Evolutionary conservation across 1,140 invertebrate species (phyloP), one percentile per base, ranked within the genome.

Genomic region (Hypothenemus hampei): DNA sequence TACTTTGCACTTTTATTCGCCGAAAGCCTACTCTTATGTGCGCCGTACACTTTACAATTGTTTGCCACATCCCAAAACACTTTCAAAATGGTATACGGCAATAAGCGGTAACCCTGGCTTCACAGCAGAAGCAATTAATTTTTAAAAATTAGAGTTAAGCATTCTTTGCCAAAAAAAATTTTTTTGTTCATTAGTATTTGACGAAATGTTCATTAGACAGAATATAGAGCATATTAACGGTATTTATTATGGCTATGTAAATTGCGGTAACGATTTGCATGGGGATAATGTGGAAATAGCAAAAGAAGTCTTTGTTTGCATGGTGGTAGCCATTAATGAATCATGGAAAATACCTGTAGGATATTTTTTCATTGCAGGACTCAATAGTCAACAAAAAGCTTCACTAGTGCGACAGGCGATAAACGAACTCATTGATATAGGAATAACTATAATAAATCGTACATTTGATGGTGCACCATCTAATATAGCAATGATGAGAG

Each of bases 1-100:
- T 24, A 70, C 69, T 22, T 47, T 73, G 3, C 60, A 72, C 50
- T 70, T 67, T 62, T 65, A 61, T 44, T 69, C 66, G 1, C 59
- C 65, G 7, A 67, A 63, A 57, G 67, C 65, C 5, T 72, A 73
- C 47, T 43, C 57, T 29, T 72, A 62, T 62, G 62, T 71, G 3
- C 16, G 71, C 49, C 53, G 64, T 61, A 63, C 41, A 45, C 71
- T 69, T 56, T 46, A 59, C 19, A 63, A 59, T 33, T 52, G 43
- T 52, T 61, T 72, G 47, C 71, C 69, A 21, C 60, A 68, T 41
- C 60, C 58, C 1, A 59, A 45, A 35, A 70, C 64, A 15, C 47
- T 72, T 31, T 31, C 56, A 37, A 61, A 61, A 33, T 73, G 70
- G 67, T 72, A 71, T 55, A 39, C 26, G 26, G 40, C 39, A 29